Base-by-base conservation (phyloP, 2,113 vertebrate genomes). In the Tragelaphus scriptus region DNA sequence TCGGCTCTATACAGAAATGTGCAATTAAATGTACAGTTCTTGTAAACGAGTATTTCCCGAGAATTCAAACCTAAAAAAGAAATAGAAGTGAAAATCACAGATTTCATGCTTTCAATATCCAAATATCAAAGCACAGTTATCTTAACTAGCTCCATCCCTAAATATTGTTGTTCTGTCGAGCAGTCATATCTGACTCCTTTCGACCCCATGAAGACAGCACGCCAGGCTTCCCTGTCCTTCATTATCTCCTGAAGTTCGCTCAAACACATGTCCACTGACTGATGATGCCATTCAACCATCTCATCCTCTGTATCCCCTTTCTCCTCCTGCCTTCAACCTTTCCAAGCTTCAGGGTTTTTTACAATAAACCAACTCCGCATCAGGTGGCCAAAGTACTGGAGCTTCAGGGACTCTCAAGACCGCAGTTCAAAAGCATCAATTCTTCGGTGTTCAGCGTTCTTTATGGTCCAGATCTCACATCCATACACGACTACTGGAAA, bases 1-100 rank as follows among this genome's bases (percentile, higher is more conserved):
- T 44, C 5, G 1, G 0, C 1, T 7, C 2, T 0, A 1, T 96
- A 93, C 3, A 96, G 0, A 11, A 96, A 96, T 0, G 85, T 77
- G 77, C 95, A 96, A 85, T 89, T 93, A 55, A 0, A 6, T 0
- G 90, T 63, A 5, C 95, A 96, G 63, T 47, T 30, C 61, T 96
- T 96, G 77, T 61, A 55, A 4, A 96, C 11, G 0, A 84, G 0
- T 0, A 96, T 0, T 5, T 96, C 90, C 1, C 95, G 95, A 0
- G 0, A 0, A 55, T 8, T 88, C 53, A 96, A 3, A 14, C 95
- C 95, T 92, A 26, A 32, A 84, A 84, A 32, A 26, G 36, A 4
- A 58, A 7, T 0, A 44, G 28, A 16, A 17, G 55, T 10, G 61
- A 58, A 28, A 84, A 23, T 59, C 14, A 87, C 0, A 0, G 10